phyloP scores from a whole-genome alignment of 2,888 invertebrate species.

The Drosophila formosana region DNA sequence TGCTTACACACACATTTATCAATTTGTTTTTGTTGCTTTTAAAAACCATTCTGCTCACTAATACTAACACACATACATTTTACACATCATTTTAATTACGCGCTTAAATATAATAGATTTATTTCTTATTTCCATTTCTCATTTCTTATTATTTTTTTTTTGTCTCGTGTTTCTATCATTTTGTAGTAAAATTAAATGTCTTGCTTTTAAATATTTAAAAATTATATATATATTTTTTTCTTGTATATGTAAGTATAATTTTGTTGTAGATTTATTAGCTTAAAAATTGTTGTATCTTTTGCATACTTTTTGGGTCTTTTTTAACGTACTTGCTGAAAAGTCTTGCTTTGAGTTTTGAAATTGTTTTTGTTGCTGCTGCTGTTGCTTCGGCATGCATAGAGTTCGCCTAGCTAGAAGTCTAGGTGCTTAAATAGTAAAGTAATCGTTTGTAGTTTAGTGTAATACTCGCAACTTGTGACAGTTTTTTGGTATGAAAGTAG shows the following conservation, averaged over 20 bases:
- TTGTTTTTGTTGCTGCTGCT: constrained; percentile 40
- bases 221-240: constrained; percentile 55
- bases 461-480: constrained; percentile 77
- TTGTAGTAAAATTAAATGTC: constrained; percentile 61
- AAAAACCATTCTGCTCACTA: constrained; percentile 77
- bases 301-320: constrained; percentile 53
- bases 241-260: constrained; percentile 43
- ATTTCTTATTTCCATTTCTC: constrained; percentile 43
- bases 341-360: constrained; percentile 72
- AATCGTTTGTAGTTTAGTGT: constrained; percentile 73
- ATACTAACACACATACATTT: constrained; percentile 78
- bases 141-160: constrained; percentile 27
- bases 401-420: constrained; percentile 60
- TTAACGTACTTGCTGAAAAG: constrained; percentile 59
- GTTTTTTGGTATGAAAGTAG: constrained; percentile 66
- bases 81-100: constrained; percentile 63
- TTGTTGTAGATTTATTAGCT: constrained; percentile 61
- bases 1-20: constrained; percentile 53
- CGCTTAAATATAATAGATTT: constrained; percentile 68
- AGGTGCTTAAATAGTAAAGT: constrained; percentile 82
- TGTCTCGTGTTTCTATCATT: constrained; percentile 26
- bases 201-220: constrained; percentile 72
- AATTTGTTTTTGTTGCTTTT: constrained; percentile 64
- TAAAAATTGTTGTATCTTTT: constrained; percentile 52
- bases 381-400: constrained; percentile 59